phyloP scores from a whole-genome alignment of 2,888 invertebrate genomes.

The Entomobrya multifasciata region DNA sequence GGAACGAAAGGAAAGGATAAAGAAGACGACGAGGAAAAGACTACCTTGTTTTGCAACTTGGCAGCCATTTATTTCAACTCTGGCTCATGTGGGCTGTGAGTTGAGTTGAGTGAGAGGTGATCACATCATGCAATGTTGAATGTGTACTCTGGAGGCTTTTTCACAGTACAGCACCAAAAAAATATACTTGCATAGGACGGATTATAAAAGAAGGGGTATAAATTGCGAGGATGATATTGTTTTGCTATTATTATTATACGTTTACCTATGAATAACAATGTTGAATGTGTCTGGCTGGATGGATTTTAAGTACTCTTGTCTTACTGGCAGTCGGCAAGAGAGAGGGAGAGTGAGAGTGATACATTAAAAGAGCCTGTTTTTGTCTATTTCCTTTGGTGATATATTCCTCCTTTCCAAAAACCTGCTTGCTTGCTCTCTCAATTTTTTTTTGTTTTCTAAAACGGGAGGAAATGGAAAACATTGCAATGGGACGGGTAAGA shows the following conservation, averaged over 20 bases:
- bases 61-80: not conserved
- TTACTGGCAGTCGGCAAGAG: too few species aligned
- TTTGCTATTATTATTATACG: too few species aligned
- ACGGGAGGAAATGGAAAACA: not conserved
- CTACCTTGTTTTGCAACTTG: constrained; percentile 1
- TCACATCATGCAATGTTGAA: constrained; percentile 33
- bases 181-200: too few species aligned
- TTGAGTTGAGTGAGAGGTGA: constrained; percentile 29
- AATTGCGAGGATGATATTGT: too few species aligned
- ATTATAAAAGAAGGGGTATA: too few species aligned
- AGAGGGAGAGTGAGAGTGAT: too few species aligned
- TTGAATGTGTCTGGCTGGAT: too few species aligned
- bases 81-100: too few species aligned
- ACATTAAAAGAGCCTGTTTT: not conserved
- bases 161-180: not conserved
- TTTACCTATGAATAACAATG: not conserved
- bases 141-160: constrained; percentile 14
- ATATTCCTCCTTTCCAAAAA: not conserved
- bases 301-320: constrained; percentile 29
- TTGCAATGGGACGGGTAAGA: too few species aligned
- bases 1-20: too few species aligned
- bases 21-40: not conserved
- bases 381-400: not conserved
- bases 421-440: not conserved
- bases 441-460: not conserved